Base-by-base conservation (phyloP, 2,888 invertebrate species). In the Mesorhabditis spiculigera region DNA sequence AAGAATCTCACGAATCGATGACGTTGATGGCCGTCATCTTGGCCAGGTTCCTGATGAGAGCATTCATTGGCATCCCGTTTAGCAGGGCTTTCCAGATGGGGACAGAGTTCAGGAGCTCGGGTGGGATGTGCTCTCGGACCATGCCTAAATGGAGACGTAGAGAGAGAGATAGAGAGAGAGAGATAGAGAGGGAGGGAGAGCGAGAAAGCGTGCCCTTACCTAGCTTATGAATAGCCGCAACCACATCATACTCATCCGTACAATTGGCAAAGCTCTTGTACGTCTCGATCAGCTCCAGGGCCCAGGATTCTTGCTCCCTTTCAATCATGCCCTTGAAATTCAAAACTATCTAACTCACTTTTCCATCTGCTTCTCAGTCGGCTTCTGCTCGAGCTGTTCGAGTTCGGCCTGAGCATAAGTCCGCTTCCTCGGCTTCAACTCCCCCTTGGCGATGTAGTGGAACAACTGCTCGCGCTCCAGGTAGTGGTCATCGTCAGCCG, bases 61-160 rank as follows among this genome's bases (percentile, higher is more conserved):
- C 87, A 4, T 86, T 87, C 85, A 87, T 85, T 0, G 87, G 86
- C 86, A 87, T 86, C 6, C 67, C 68, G 68, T 82, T 74, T 5
- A 87, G 78, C 41, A 87, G 79, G 4, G 85, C 83, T n/a, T 78
- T 76, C 87, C 87, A 87, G 6, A 88, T 84, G 79, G 83, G 73
- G 28, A 71, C 64, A 41, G 75, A 76, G 70, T 91, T 91, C 64
- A 91, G 87, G 73, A 91, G 87, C 81, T 89, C 89, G 5, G 90
- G 90, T 68, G 91, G 91, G n/a, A 92, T 89, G 85, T 91, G 91
- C 78, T 91, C 90, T 62, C 91, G 87, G 8, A 89, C 89, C 66
- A 91, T 89, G 66, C 89, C 87, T 79, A 63, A 72, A 75, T 8
- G 43, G 4, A 28, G 28, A 28, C 28, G 28, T 28, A 28, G 28